These are phyloP conservation scores for Lagopus muta DNA, from an alignment of 2,113 vertebrate genomes.

Conservation along the genomic window DNA sequence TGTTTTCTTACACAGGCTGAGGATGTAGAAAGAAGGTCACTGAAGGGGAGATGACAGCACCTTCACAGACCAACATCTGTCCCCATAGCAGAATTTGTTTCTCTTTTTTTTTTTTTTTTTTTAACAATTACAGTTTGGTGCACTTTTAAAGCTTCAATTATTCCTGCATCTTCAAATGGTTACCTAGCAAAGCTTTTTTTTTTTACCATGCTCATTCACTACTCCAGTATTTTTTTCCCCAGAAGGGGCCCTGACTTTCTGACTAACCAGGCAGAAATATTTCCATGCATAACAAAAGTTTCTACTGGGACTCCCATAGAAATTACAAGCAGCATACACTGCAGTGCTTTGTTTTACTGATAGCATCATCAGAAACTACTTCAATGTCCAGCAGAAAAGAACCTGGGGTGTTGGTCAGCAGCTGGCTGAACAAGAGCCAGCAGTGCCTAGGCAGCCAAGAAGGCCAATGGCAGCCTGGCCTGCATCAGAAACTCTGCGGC, in stretches of 20 bases:
- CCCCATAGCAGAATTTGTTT: not conserved
- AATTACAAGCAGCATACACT: not conserved
- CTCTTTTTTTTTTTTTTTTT: not conserved
- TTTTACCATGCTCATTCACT: accelerated
- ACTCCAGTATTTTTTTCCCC: not conserved
- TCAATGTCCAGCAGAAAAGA: not conserved
- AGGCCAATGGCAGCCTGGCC: not conserved
- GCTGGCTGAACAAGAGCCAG: not conserved
- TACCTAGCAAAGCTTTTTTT: not conserved
- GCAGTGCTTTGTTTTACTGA: not conserved
- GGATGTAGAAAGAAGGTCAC: not conserved
- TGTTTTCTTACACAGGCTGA: accelerated
- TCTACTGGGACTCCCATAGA: not conserved
- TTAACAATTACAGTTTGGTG: not conserved
- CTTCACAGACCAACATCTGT: not conserved
- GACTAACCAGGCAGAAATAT: not conserved
- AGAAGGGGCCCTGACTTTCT: not conserved
- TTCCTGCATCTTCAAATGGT: not conserved
- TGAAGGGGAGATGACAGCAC: not conserved
- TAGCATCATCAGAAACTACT: not conserved
- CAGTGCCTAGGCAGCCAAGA: not conserved
- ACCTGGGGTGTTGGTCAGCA: not conserved
- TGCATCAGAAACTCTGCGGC: not conserved
- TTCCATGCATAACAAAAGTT: not conserved
- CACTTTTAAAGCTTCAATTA: not conserved